These are phyloP conservation scores for Zoanthus sociatus DNA, from an alignment of 92 coral and sea anemone species.

Conservation along the genomic window DNA sequence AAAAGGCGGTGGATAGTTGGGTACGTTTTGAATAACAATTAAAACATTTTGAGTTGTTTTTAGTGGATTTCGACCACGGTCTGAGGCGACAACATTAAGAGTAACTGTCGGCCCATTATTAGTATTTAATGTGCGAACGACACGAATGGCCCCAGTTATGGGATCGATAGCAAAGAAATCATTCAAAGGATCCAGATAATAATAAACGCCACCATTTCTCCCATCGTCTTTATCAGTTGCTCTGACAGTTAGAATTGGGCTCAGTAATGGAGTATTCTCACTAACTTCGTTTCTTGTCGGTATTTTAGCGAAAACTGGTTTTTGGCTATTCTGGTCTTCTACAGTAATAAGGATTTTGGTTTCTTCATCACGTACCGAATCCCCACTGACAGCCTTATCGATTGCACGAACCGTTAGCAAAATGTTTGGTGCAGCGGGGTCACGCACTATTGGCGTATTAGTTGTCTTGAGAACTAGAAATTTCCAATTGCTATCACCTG, in stretches of 20 bases:
- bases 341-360: slow-evolving; percentile 59
- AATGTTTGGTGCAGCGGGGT: slow-evolving; percentile 59
- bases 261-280: slow-evolving; percentile 54
- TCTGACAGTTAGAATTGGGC: slow-evolving; percentile 51
- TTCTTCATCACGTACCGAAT: slow-evolving; percentile 58
- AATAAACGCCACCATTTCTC: slow-evolving; percentile 72
- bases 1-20: slow-evolving; percentile 50
- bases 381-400: slow-evolving; percentile 47
- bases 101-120: slow-evolving; percentile 17
- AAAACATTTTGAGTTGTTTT: slow-evolving; percentile 25
- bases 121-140: slow-evolving; percentile 3
- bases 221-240: slow-evolving; percentile 68
- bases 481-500: slow-evolving; percentile 36
- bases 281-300: slow-evolving; percentile 31
- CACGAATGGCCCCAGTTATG: slow-evolving; percentile 64
- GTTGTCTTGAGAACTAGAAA: slow-evolving; percentile 67
- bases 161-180: slow-evolving; percentile 66
- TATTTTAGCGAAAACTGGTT: slow-evolving; percentile 39
- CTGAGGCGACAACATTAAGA: slow-evolving; percentile 56
- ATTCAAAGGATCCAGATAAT: slow-evolving; percentile 56
- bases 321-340: slow-evolving; percentile 63
- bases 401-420: slow-evolving; percentile 61
- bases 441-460: slow-evolving; percentile 56
- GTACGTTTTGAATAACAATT: slow-evolving; percentile 12
- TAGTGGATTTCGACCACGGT: slow-evolving; percentile 50